Base-by-base conservation (phyloP, 2,888 invertebrate species). In the Anticlea derivata region DNA sequence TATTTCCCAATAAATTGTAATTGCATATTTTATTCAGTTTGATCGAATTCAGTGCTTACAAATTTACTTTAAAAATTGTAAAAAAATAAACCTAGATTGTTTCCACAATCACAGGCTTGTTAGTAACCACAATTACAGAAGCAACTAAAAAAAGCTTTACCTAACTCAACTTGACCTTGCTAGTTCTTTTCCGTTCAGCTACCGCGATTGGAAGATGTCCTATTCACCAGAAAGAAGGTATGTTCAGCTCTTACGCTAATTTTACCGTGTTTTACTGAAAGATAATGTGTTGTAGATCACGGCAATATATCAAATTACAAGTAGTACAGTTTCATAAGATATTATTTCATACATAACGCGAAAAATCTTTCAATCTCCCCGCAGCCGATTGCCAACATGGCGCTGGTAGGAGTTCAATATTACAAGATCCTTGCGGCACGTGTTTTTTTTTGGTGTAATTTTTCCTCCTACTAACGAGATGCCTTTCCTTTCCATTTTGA, bases 151-250 rank as follows among this genome's bases (percentile, higher is more conserved):
- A 83, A 85, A 84, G 82, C 82, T 75, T 77, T 68, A 77, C 65
- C 70, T 78, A 84, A 84, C 92, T 91, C 87, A 92, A 87, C 87
- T 90, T 90, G 90, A 90, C 90, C 90, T 90, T 89, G 86, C 78
- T 80, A 87, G 89, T 88, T 90, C 91, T 93, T 95, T 95, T 94
- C 93, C 93, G 93, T 93, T 93, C 92, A 92, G 92, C 93, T 91
- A 93, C 93, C 92, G 93, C 92, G 93, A 94, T 93, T 93, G 92
- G 93, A 95, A 94, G 94, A 95, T 95, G 95, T 95, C 95, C 91
- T 94, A 93, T 93, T 92, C 93, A 86, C 91, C 93, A 87, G 95
- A 95, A 92, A 93, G 94, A 93, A 94, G 95, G 95, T 95, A 94
- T 95, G 94, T 93, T 77, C 73, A 74, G 78, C 77, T 83, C 82